phyloP scores from a whole-genome alignment of 2,113 vertebrate species.

The Leptocoma aspasia region DNA sequence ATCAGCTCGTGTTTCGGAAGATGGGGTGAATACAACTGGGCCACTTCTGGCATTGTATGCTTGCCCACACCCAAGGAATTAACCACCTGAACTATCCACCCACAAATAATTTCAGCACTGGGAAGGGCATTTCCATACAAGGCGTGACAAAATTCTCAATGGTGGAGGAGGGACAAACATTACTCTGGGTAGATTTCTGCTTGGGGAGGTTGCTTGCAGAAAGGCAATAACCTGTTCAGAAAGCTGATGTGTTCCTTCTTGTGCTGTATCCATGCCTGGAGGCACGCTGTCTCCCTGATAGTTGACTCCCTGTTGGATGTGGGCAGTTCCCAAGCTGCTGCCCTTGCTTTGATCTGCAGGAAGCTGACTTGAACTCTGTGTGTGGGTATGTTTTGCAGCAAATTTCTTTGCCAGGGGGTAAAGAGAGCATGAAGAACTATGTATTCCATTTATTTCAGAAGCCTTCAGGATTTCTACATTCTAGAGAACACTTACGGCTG shows the following conservation, averaged over 20 bases:
- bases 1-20: not conserved
- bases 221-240: not conserved
- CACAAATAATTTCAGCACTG: not conserved
- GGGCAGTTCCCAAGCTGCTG: not conserved
- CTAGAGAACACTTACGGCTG: not conserved
- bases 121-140: not conserved
- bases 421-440: not conserved
- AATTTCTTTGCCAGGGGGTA: not conserved
- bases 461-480: not conserved
- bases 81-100: not conserved
- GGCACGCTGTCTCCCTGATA: not conserved
- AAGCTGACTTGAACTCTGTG: not conserved
- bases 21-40: not conserved
- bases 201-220: not conserved
- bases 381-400: not conserved
- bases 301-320: not conserved
- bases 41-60: not conserved
- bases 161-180: not conserved
- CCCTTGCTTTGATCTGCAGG: not conserved
- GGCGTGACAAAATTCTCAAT: rapidly evolving
- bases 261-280: not conserved
- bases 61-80: not conserved
- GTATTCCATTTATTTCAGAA: not conserved
- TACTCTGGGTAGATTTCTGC: not conserved
- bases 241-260: not conserved